Evolutionary conservation across 2,888 invertebrate species (phyloP).

Genomic region (Chrysodeixis includens): DNA sequence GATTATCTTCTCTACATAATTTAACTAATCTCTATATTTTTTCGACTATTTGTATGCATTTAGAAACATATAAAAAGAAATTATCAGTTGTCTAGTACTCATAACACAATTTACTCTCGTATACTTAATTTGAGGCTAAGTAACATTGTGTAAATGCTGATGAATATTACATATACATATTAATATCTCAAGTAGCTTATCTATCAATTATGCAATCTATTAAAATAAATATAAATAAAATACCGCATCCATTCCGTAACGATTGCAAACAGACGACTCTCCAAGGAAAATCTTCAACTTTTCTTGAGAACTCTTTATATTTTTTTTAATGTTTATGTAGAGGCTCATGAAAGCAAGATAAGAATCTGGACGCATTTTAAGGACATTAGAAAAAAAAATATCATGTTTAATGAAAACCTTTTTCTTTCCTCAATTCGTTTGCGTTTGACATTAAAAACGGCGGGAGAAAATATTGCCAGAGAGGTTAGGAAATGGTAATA

Average conservation of each 20-base stretch:
- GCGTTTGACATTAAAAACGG: slow-evolving; percentile 47
- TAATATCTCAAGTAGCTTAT: no score
- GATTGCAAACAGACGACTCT: slow-evolving; percentile 17
- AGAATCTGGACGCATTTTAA: slow-evolving; percentile 51
- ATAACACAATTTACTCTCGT: no score
- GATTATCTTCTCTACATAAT: no score
- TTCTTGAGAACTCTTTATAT: slow-evolving; percentile 78
- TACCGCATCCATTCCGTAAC: slow-evolving; percentile 57
- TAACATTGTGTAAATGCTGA: no score
- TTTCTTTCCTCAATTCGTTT: slow-evolving; percentile 55
- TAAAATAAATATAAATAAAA: not conserved
- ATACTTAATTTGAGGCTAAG: no score
- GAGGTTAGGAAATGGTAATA: slow-evolving; percentile 48
- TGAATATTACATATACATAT: no score
- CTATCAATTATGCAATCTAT: no score
- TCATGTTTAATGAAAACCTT: slow-evolving; percentile 58
- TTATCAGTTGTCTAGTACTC: no score
- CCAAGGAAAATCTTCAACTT: slow-evolving; percentile 71
- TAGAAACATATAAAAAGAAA: no score
- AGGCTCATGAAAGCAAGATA: slow-evolving; percentile 73
- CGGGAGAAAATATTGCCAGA: slow-evolving; percentile 39
- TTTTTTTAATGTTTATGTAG: slow-evolving; percentile 79
- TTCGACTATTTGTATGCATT: no score
- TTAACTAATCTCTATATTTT: no score
- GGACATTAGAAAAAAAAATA: slow-evolving; percentile 62